Conservation (phyloP, 1,140 invertebrate genomes). For the Aphelenchoides besseyi region DNA sequence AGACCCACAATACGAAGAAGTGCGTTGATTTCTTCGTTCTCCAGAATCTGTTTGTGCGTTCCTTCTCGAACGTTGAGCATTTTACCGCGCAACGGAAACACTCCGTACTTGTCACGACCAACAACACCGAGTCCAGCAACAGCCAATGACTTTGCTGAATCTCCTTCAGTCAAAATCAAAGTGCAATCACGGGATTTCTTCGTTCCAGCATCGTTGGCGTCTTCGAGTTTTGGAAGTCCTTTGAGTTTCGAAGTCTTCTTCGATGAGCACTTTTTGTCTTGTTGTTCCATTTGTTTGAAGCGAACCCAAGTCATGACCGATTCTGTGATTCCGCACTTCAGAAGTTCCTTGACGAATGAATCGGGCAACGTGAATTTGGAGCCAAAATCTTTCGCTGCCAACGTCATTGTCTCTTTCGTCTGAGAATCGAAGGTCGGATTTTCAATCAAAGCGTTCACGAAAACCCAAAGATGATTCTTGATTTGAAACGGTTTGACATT, state of each 20-base stretch:
- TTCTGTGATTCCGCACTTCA: constrained; percentile 88
- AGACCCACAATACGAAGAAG: constrained; percentile 89
- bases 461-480: constrained; percentile 95
- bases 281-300: constrained; percentile 79
- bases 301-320: constrained; percentile 86
- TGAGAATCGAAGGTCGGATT: constrained; percentile 99
- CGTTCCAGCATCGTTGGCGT: constrained; percentile 92
- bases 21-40: constrained; percentile 97
- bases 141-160: constrained; percentile 96
- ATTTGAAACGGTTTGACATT: constrained; percentile 82
- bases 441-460: constrained; percentile 95
- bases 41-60: constrained; percentile 89
- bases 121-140: constrained; percentile 92
- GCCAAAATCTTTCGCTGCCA: constrained; percentile 85
- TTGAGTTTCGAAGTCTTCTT: constrained; percentile 83
- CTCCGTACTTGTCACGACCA: constrained; percentile 90
- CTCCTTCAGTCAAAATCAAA: constrained; percentile 97
- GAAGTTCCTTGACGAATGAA: constrained; percentile 72
- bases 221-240: constrained; percentile 89
- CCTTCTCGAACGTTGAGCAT: constrained; percentile 96
- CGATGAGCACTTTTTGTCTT: constrained; percentile 76
- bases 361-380: constrained; percentile 81
- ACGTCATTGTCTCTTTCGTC: constrained; percentile 94
- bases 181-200: constrained; percentile 84
- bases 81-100: constrained; percentile 97